phyloP scores from a whole-genome alignment of 2,113 vertebrate species.

The Lasiurus cinereus region DNA sequence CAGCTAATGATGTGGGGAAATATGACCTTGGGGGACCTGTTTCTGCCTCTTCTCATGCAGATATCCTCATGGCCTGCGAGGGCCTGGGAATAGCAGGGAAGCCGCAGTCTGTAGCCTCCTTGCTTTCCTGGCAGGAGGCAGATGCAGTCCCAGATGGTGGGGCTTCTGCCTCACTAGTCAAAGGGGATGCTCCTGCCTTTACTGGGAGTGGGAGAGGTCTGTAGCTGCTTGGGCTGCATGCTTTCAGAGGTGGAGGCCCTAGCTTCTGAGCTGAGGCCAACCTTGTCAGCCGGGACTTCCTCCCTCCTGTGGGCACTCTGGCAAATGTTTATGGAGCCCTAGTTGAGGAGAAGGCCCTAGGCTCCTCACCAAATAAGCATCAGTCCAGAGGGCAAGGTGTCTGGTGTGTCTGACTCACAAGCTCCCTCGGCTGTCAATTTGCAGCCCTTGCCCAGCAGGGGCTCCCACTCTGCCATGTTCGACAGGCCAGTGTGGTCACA shows the following conservation, averaged over 20 bases:
- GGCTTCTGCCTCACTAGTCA: background rate
- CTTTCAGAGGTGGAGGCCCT: background rate
- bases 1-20: background rate
- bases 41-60: background rate
- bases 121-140: conserved; percentile 18
- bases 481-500: background rate
- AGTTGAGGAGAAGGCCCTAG: rapidly evolving
- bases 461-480: background rate
- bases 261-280: background rate
- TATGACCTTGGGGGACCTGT: background rate
- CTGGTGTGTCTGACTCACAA: background rate
- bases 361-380: rapidly evolving
- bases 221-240: background rate
- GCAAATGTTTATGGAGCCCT: background rate
- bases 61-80: rapidly evolving
- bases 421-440: background rate
- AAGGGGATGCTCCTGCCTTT: background rate
- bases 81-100: background rate
- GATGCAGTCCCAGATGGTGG: background rate
- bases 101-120: background rate
- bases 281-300: rapidly evolving
- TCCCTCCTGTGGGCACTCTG: background rate
- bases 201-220: background rate
- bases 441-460: background rate
- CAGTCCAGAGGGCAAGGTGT: background rate